Base-by-base conservation (phyloP, 2,113 vertebrate species). In the Pionites leucogaster region DNA sequence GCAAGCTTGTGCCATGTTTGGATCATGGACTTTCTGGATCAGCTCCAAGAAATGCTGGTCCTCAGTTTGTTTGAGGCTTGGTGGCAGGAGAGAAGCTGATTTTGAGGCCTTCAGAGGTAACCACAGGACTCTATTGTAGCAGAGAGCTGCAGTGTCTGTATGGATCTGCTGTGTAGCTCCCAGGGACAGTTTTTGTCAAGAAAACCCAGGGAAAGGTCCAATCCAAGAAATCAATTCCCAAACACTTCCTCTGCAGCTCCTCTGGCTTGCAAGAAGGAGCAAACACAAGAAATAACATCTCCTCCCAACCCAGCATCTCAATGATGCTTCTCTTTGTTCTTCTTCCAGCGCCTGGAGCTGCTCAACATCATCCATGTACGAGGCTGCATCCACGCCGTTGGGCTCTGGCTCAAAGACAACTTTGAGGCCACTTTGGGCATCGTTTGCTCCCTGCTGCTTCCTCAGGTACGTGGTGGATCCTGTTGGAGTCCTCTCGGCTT, bases 381-480 rank as follows among this genome's bases (percentile, higher is more conserved):
- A 17, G 99, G 99, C 94, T 99, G 99, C 91, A 98, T 99, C 96
- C 99, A 99, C 7, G 99, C 99, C 1, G 97, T 99, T 14, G 98
- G 98, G 83, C 98, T 99, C 74, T 99, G 99, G 99, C 98, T 99
- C 96, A 98, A 98, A 47, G 99, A 99, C 98, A 99, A 99, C 97
- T 97, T 99, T 6, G 98, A 98, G 65, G 92, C 98, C 89, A 99
- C 98, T 3, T 19, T 98, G 31, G 98, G 97, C 31, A 96, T 99
- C 7, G 98, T 98, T 95, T 98, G 97, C 44, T 98, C 98, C 47
- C 86, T 99, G 14, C 98, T 99, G 27, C 98, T 99, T 57, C 99
- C 98, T 4, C 99, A 99, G 99, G 99, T 99, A 97, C 0, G 17
- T 9, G 31, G 4, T 0, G 5, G 10, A 5, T 6, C 22, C 5